Evolutionary conservation across 2,888 invertebrate genomes (phyloP).

Genomic region (Neria commutata): DNA sequence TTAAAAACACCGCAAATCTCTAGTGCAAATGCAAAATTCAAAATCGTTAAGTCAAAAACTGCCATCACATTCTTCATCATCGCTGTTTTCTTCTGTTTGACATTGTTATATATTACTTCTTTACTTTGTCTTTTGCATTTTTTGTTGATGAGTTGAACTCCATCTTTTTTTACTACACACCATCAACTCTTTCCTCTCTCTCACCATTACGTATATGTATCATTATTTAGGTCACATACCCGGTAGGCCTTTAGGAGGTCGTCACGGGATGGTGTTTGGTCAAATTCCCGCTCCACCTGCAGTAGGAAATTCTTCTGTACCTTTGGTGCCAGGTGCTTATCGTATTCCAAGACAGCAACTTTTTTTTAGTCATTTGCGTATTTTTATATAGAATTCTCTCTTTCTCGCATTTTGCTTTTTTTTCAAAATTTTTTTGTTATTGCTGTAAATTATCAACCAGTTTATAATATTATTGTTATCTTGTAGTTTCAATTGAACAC

Average conservation of each 20-base stretch:
- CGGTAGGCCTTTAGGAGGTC: constrained; percentile 70
- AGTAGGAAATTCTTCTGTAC: constrained; percentile 63
- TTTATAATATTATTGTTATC: constrained; percentile 26
- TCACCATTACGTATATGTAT: constrained; percentile 47
- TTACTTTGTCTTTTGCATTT: constrained; percentile 13
- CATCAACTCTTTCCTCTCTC: constrained; percentile 27
- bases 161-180: constrained; percentile 33
- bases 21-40: constrained; percentile 6
- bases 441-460: constrained; percentile 23
- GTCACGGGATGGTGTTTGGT: constrained; percentile 71
- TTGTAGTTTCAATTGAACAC: constrained; percentile 18
- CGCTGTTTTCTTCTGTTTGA: constrained; percentile 23
- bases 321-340: constrained; percentile 65
- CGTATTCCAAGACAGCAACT: constrained; percentile 48
- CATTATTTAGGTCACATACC: constrained; percentile 67
- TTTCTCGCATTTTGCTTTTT: no score
- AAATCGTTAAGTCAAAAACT: neutral
- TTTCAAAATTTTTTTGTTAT: constrained; percentile 31
- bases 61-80: constrained; percentile 4
- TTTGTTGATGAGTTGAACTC: constrained; percentile 31
- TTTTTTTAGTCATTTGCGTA: constrained; percentile 17
- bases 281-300: constrained; percentile 64
- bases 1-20: constrained; percentile 4
- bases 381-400: constrained; percentile 23
- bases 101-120: constrained; percentile 31